A percentile compares a stretch with the other conserved stretches of the same genome.
Conservation (phyloP, 1,140 invertebrate species). For the Bombyx mori region DNA sequence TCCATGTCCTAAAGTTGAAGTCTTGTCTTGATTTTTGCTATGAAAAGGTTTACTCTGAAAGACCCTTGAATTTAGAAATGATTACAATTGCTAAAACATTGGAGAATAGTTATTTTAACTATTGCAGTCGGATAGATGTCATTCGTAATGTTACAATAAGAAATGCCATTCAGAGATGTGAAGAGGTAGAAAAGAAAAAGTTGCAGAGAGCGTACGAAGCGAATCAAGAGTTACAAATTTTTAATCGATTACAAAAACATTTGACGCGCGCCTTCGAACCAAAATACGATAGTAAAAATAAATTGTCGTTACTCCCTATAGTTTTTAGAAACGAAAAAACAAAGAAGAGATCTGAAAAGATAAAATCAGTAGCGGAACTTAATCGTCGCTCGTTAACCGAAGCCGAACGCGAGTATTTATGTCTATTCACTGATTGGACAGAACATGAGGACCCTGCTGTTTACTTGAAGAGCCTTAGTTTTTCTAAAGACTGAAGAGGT, state of each 20-base stretch:
- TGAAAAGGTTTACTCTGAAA: conserved; percentile 43
- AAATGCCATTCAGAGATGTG: conserved; percentile 27
- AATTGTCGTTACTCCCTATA: neutral
- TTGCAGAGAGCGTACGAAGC: conserved; percentile 33
- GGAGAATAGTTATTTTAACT: conserved; percentile 47
- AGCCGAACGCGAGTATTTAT: conserved; percentile 43
- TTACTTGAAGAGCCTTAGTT: conserved; percentile 26
- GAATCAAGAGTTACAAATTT: conserved; percentile 38
- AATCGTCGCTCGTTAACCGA: conserved; percentile 17
- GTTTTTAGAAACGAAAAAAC: neutral
- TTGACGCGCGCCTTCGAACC: conserved; percentile 28
- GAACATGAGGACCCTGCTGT: conserved; percentile 35
- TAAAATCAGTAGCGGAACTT: conserved; percentile 4
- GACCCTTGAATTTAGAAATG: conserved; percentile 40
- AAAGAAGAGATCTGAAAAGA: neutral
- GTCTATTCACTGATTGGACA: conserved; percentile 52
- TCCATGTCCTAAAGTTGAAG: conserved; percentile 45
- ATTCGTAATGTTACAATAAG: conserved; percentile 32
- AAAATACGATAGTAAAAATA: neutral
- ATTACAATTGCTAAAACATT: conserved; percentile 33
- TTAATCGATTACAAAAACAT: conserved; percentile 33
- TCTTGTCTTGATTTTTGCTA: conserved; percentile 52
- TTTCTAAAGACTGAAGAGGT: neutral
- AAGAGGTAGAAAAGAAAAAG: conserved; percentile 30
- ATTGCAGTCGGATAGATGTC: conserved; percentile 36